Percentiles rank a stretch among this genome's conserved stretches.
phyloP scores from a whole-genome alignment of 2,797 vertebrate species.

The Presbytis comata region DNA sequence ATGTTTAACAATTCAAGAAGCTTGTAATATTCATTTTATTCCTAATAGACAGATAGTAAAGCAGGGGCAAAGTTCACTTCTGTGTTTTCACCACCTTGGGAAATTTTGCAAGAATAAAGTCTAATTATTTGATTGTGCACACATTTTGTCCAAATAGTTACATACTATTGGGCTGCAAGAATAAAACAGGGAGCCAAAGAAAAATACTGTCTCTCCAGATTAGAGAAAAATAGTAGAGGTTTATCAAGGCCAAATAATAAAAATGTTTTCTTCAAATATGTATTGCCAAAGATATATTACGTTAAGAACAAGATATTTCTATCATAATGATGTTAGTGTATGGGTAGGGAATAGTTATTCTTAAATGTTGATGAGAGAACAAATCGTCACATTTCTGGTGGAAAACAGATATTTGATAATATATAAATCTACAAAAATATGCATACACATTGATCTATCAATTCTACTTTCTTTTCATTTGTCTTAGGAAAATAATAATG shows the following conservation, averaged over 20 bases:
- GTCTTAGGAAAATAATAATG: background rate
- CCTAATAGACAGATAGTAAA: background rate
- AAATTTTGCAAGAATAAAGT: background rate
- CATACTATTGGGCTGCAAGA: background rate
- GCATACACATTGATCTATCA: background rate
- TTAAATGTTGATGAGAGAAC: background rate
- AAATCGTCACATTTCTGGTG: background rate
- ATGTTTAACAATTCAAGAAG: slow-evolving; percentile 1
- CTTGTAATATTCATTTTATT: background rate
- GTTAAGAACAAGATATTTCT: background rate
- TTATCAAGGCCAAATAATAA: slow-evolving; percentile 19
- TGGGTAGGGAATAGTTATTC: background rate
- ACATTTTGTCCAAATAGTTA: background rate
- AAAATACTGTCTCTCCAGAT: background rate
- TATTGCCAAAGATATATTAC: background rate
- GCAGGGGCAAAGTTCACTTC: background rate
- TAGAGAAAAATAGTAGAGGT: background rate
- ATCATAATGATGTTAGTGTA: background rate
- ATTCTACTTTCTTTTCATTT: background rate
- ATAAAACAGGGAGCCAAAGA: background rate
- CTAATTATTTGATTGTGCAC: background rate
- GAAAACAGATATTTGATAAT: background rate
- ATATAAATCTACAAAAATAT: background rate
- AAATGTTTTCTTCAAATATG: background rate
- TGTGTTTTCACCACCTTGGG: background rate